phyloP scores from a whole-genome alignment of 2,888 invertebrate genomes.

The Epinotia brunnichana region DNA sequence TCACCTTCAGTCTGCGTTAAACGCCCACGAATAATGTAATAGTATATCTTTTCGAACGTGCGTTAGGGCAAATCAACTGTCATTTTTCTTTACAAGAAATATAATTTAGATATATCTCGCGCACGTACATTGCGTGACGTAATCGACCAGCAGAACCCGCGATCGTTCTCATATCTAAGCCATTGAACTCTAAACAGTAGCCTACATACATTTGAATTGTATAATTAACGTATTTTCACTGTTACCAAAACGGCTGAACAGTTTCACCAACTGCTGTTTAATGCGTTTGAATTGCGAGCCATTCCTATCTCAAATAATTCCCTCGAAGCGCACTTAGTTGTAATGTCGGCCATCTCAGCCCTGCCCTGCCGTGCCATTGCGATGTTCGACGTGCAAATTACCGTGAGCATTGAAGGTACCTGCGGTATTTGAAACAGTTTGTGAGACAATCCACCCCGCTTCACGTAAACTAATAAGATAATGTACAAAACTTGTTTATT shows the following conservation, averaged over 20 bases:
- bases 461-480: neutral
- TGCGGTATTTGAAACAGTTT: slow-evolving; percentile 1
- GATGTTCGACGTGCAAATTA: slow-evolving; percentile 41
- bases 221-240: neutral
- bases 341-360: slow-evolving; percentile 38
- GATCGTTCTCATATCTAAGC: no score
- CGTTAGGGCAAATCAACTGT: no score
- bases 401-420: slow-evolving; percentile 26
- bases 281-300: slow-evolving; percentile 29
- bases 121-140: no score
- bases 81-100: no score
- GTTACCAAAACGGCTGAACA: slow-evolving; percentile 11
- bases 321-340: slow-evolving; percentile 39
- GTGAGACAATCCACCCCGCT: no score
- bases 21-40: no score
- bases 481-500: no score
- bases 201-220: neutral
- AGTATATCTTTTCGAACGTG: no score
- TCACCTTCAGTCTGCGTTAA: no score
- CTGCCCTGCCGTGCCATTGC: slow-evolving; percentile 30
- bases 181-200: neutral
- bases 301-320: slow-evolving; percentile 38
- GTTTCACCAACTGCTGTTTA: slow-evolving; percentile 25
- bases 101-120: no score
- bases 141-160: no score